These are phyloP conservation scores for Mugil cephalus DNA, from an alignment of 2,113 vertebrate genomes.

Conservation along the genomic window DNA sequence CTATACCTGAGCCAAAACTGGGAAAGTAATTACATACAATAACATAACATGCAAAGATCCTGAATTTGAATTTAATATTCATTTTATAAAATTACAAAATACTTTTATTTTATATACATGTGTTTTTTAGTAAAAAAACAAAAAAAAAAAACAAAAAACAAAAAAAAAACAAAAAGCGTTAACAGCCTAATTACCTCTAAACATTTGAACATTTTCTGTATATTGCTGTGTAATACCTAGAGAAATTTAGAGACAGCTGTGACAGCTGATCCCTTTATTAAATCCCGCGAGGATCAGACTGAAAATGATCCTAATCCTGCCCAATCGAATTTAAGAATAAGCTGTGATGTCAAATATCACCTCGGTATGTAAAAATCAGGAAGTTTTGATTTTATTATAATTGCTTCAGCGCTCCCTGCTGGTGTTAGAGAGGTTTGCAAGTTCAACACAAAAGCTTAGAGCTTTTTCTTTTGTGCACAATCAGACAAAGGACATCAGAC, in stretches of 20 bases:
- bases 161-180: no score
- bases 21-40: no score
- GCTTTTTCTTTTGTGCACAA: conserved; percentile 1
- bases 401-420: conserved; percentile 44
- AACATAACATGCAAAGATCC: no score
- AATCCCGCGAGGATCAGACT: conserved; percentile 9
- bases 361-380: background rate
- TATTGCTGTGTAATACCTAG: background rate
- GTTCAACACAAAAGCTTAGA: conserved; percentile 7
- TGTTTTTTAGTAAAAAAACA: no score
- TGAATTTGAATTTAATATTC: no score
- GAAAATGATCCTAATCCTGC: conserved; percentile 1
- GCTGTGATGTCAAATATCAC: background rate
- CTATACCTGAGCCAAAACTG: no score
- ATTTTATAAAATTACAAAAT: no score
- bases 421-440: conserved; percentile 38
- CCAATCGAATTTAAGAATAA: conserved; percentile 3
- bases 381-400: conserved; percentile 9
- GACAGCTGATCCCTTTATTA: conserved; percentile 12
- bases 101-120: no score
- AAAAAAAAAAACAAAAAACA: no score
- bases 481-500: conserved; percentile 13
- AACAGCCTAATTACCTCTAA: background rate
- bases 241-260: conserved; percentile 5
- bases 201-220: background rate